Evolutionary conservation across 2,113 vertebrate species (phyloP).

Genomic region (Pheucticus melanocephalus): DNA sequence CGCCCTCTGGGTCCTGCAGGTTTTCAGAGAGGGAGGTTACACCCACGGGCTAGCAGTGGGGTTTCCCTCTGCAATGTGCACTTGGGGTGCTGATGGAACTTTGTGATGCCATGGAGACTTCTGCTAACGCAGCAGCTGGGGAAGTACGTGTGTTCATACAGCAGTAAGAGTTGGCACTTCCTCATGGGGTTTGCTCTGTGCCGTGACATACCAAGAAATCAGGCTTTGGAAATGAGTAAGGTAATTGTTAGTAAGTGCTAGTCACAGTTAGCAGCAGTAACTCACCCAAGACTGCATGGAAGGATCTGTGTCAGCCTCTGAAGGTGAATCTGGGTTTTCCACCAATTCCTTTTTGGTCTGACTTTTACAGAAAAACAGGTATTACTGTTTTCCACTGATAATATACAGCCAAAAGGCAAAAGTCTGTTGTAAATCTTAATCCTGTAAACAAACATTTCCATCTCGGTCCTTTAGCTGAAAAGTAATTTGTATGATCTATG

Average conservation of each 20-base stretch:
- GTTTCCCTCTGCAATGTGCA: fast-evolving
- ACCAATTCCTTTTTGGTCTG: neutral
- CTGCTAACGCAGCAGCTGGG: fast-evolving
- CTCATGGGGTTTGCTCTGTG: neutral
- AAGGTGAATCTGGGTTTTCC: neutral
- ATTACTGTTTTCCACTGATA: neutral
- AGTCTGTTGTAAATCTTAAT: neutral
- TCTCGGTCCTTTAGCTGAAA: neutral
- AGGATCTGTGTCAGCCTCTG: neutral
- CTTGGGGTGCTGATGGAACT: neutral
- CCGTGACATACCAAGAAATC: fast-evolving
- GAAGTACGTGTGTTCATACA: fast-evolving
- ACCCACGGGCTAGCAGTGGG: fast-evolving
- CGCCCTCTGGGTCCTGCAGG: neutral
- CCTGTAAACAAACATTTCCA: constrained; percentile 6
- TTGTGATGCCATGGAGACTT: fast-evolving
- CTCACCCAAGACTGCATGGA: neutral
- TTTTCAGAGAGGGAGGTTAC: neutral
- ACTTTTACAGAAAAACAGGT: neutral
- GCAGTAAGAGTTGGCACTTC: neutral
- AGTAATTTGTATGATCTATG: constrained; percentile 20
- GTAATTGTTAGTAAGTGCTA: neutral
- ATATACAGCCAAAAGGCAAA: constrained; percentile 15
- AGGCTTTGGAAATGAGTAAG: neutral
- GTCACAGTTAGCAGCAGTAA: neutral